A percentile compares a stretch with the other conserved stretches of the same genome.
These are phyloP conservation scores for Triops cancriformis DNA, from an alignment of 1,140 invertebrate genomes.

Conservation along the genomic window DNA sequence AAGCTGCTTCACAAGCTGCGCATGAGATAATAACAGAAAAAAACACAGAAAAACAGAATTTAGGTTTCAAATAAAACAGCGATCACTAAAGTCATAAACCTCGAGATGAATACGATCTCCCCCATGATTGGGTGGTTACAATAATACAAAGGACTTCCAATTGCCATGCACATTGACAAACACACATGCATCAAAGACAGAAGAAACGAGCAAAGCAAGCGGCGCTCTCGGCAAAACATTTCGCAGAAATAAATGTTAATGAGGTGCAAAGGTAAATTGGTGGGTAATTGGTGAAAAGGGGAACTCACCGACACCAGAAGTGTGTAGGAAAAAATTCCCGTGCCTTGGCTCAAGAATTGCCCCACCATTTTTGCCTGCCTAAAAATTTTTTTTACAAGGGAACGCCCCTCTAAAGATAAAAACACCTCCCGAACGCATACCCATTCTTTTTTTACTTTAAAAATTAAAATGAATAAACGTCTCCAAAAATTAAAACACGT, in stretches of 20 bases:
- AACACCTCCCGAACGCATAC: background rate
- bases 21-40: constrained; percentile 31
- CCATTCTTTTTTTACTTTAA: background rate
- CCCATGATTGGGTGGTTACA: background rate
- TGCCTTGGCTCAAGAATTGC: constrained; percentile 12
- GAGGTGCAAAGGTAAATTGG: background rate
- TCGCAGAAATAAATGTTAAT: background rate
- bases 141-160: background rate
- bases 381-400: background rate
- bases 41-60: constrained; percentile 18
- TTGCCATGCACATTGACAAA: background rate
- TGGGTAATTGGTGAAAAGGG: background rate
- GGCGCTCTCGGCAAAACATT: background rate
- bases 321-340: background rate
- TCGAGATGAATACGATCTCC: no score
- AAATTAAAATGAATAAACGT: no score
- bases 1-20: constrained; percentile 42
- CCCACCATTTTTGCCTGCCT: background rate
- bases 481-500: no score
- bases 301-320: constrained; percentile 4
- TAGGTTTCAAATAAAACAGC: no score
- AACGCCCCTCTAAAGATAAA: background rate
- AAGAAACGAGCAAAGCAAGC: background rate
- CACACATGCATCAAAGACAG: background rate
- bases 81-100: background rate